Evolutionary conservation across 2,797 vertebrate genomes (phyloP), one percentile per base, ranked within the genome.

Genomic region (Chaetodon trifasciatus): DNA sequence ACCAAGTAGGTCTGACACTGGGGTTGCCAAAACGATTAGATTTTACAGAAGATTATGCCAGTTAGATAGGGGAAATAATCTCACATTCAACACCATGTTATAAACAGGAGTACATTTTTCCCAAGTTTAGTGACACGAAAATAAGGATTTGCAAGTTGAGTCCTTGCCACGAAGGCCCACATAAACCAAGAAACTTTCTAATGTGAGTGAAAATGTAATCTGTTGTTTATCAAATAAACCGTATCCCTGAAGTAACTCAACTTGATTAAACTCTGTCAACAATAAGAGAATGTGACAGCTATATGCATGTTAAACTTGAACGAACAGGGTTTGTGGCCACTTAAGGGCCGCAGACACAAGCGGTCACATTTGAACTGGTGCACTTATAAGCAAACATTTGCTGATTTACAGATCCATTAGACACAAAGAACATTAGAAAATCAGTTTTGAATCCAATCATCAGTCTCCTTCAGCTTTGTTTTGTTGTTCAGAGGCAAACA

Each of bases 1-100:
- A 39, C 46, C 46, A 57, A 65, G 37, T 65, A 50, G 55, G 42
- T 52, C 79, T 60, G 9, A 81, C 62, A 50, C 63, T 10, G 32
- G 24, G 6, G 23, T 68, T 74, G 49, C 58, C 35, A 57, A 75
- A 50, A 35, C 61, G 37, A 66, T 77, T 35, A 23, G 47, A 61
- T 35, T 68, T 55, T 78, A 65, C 23, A 47, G 69, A 70, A 60
- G 10, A 67, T 50, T 23, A 32, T 40, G 16, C 52, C 28, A 58
- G 44, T 60, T 66, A 70, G 69, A 37, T 9, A 3, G 50, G 7
- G 7, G 16, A 73, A 80, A 61, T 24, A 1, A 61, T 40, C 19
- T 67, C 23, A 12, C 40, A 72, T 23, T 39, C 17, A 8, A 0
- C 46, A 60, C 17, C 9, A 19, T 74, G 19, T 42, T 42, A 21